Evolutionary conservation across 2,888 invertebrate genomes (phyloP).

Genomic region (Orthosia incerta): DNA sequence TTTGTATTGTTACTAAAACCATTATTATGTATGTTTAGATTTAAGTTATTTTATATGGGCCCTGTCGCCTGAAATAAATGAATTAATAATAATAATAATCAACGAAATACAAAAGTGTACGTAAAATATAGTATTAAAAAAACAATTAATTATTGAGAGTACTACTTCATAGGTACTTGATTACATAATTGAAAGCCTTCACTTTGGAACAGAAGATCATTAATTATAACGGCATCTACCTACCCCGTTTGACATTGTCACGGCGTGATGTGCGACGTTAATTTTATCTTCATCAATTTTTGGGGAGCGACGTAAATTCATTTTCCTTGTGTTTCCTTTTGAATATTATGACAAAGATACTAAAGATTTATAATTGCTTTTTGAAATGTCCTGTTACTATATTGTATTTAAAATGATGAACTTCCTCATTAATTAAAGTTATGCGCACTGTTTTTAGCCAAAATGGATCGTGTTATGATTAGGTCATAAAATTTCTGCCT

Average conservation of each 20-base stretch:
- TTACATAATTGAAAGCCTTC: constrained; percentile 18
- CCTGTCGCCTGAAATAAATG: too few species aligned
- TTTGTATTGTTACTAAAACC: too few species aligned
- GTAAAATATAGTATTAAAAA: too few species aligned
- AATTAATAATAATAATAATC: too few species aligned
- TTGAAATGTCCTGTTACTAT: neutral
- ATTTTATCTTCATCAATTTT: constrained; percentile 61
- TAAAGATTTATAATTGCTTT: constrained; percentile 3
- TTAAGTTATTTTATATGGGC: too few species aligned
- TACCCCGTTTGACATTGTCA: constrained; percentile 54
- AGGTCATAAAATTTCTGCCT: neutral
- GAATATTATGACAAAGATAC: neutral
- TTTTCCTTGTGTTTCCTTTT: constrained; percentile 22
- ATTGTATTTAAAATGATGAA: neutral
- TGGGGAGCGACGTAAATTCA: constrained; percentile 36
- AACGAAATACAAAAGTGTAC: too few species aligned
- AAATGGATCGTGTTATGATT: neutral
- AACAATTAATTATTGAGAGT: too few species aligned
- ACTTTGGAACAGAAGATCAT: constrained; percentile 29
- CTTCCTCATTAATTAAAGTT: neutral
- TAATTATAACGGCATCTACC: constrained; percentile 48
- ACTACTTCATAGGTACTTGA: constrained; percentile 3
- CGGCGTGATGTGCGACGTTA: constrained; percentile 18
- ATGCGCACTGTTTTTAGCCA: neutral
- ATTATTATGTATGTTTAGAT: too few species aligned